Evolutionary conservation across 2,888 invertebrate genomes (phyloP).

Genomic region (Muscina levida): DNA sequence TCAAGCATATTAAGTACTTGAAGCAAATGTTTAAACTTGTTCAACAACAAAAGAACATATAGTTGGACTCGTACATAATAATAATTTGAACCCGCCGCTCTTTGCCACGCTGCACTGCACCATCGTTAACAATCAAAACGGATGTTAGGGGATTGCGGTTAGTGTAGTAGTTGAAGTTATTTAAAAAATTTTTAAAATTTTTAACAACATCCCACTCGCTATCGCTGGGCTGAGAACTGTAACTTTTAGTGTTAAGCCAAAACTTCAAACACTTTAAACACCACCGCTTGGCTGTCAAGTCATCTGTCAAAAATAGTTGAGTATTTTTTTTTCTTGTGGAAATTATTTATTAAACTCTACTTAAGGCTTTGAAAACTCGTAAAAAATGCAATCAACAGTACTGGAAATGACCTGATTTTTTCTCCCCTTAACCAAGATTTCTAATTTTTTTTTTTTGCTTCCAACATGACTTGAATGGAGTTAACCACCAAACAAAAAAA

Average conservation of each 20-base stretch:
- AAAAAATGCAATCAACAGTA: constrained; percentile 1
- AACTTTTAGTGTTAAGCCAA: not conserved
- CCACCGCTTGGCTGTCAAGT: not conserved
- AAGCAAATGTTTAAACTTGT: not conserved
- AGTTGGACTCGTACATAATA: constrained; percentile 16
- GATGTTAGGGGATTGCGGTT: constrained; percentile 10
- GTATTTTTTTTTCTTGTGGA: too few relatives aligned
- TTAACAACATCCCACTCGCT: constrained; percentile 22
- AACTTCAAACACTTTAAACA: constrained; percentile 34
- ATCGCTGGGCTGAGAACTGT: not conserved
- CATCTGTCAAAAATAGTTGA: not conserved
- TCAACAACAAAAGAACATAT: constrained; percentile 33
- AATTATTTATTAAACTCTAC: constrained; percentile 33
- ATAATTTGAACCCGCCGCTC: constrained; percentile 2
- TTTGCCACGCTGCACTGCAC: not conserved
- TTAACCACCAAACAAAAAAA: constrained; percentile 26
- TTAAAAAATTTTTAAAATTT: not conserved
- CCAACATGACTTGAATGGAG: too few relatives aligned
- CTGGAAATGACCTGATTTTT: constrained; percentile 47
- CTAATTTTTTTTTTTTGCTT: constrained; percentile 2
- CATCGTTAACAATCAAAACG: constrained; percentile 7
- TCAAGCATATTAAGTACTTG: constrained; percentile 47
- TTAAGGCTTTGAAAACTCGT: constrained; percentile 2
- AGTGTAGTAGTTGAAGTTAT: not conserved
- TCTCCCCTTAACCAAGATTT: constrained; percentile 1